Evolutionary conservation across 2,888 invertebrate genomes (phyloP).

Genomic region (Drosophila ustulata): DNA sequence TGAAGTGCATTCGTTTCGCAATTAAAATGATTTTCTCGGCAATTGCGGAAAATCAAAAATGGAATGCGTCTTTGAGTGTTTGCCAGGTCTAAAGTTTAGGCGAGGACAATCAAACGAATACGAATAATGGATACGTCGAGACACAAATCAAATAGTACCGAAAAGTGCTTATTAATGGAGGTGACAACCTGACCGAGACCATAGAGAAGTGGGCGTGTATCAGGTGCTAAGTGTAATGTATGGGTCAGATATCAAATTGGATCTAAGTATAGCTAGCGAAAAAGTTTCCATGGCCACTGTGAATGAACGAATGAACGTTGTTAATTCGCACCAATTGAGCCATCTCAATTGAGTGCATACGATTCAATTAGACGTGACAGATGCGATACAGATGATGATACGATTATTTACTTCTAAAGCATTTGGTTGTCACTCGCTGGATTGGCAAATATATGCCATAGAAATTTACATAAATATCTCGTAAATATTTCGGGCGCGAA

Average conservation of each 20-base stretch:
- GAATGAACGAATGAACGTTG: slow-evolving; percentile 7
- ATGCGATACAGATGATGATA: slow-evolving; percentile 13
- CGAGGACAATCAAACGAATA: neutral
- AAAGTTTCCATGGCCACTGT: slow-evolving; percentile 49
- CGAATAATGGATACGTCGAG: slow-evolving; percentile 14
- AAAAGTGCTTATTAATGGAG: slow-evolving; percentile 29
- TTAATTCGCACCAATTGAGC: slow-evolving; percentile 56
- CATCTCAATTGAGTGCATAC: slow-evolving; percentile 55
- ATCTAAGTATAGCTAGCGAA: slow-evolving; percentile 22
- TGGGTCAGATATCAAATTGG: slow-evolving; percentile 20
- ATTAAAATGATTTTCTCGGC: slow-evolving; percentile 60
- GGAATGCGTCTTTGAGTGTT: slow-evolving; percentile 61
- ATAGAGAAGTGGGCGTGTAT: slow-evolving; percentile 20
- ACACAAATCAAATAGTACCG: slow-evolving; percentile 26
- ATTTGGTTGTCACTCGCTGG: slow-evolving; percentile 5
- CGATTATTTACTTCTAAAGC: slow-evolving; percentile 10
- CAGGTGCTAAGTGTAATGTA: slow-evolving; percentile 24
- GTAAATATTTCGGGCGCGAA: slow-evolving; percentile 25
- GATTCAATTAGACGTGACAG: slow-evolving; percentile 57
- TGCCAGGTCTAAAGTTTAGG: slow-evolving; percentile 48
- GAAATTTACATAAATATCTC: slow-evolving; percentile 36
- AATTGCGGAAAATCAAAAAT: slow-evolving; percentile 60
- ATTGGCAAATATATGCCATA: slow-evolving; percentile 49
- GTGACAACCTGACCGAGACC: slow-evolving; percentile 2
- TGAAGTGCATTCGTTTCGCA: slow-evolving; percentile 18